Percentiles rank a stretch among this genome's conserved stretches.
phyloP scores from a whole-genome alignment of 2,888 invertebrate genomes.

The Lithosia quadra region DNA sequence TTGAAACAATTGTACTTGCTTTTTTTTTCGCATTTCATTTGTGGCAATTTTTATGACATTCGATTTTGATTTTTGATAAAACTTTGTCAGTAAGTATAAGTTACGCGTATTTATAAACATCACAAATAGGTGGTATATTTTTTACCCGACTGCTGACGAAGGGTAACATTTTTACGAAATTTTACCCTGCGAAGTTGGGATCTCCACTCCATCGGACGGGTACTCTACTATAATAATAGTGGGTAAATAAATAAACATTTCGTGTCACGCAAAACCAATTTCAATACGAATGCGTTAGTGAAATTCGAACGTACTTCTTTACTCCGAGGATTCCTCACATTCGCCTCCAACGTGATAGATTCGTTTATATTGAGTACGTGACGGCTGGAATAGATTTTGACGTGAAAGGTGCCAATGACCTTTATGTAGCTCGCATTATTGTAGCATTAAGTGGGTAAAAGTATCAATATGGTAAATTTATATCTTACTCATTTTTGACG shows the following conservation, averaged over 20 bases:
- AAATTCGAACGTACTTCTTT: constrained; percentile 3
- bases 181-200: too few relatives aligned
- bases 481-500: not conserved
- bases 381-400: not conserved
- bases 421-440: not conserved
- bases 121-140: too few relatives aligned
- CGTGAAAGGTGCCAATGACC: not conserved
- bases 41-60: too few relatives aligned
- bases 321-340: not conserved
- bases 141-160: too few relatives aligned
- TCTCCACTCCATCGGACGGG: too few relatives aligned
- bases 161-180: too few relatives aligned
- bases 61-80: too few relatives aligned
- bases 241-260: constrained; percentile 1
- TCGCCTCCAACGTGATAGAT: not conserved
- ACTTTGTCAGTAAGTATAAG: too few relatives aligned
- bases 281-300: constrained; percentile 1
- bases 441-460: not conserved
- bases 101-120: too few relatives aligned
- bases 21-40: too few relatives aligned
- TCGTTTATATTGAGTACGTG: not conserved
- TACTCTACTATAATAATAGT: too few relatives aligned
- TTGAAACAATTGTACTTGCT: too few relatives aligned
- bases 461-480: not conserved
- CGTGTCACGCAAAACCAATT: constrained; percentile 1